Base-by-base conservation (phyloP, 1,140 invertebrate species). In the Hycleus phaleratus region DNA sequence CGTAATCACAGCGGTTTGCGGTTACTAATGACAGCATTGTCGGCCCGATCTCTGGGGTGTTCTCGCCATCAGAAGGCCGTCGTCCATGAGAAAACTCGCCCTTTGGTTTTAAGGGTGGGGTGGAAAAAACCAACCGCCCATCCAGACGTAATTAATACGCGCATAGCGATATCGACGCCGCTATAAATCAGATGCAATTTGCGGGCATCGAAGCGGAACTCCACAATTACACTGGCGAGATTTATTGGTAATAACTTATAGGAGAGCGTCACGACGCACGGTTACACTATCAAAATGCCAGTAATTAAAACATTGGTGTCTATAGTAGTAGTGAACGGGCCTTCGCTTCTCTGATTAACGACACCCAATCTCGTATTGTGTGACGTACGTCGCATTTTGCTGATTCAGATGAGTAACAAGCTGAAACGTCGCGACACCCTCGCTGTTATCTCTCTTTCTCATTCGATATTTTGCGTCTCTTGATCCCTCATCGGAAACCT, bases 181-280 rank as follows among this genome's bases (percentile, higher is more conserved):
- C 49, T 26, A 64, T 66, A 66, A 66, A 66, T 66, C 61, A 61
- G 54, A 61, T 62, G 61, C 61, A 62, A 62, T 62, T 62, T 62
- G 52, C 25, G 53, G 12, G 50, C 57, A 61, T 51, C 64, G 62
- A 43, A 61, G 62, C 64, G 62, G 59, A 61, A 64, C 59, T 38
- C 54, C 62, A 63, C 61, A 66, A 66, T 66, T 66, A 64, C 59
- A 63, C 64, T 53, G 53, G 52, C 56, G 39, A 64, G 62, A 66
- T 66, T 66, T 66, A 66, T 66, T 66, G 60, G 64, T 66, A 61
- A 66, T 66, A 66, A 66, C 61, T 66, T 66, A 63, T 60, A 64
- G 32, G 32, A 32, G 32, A 32, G 32, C 32, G 32, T 32, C 32
- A 32, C 32, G 32, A 32, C 32, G 32, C 32, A 32, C 32, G 7